A percentile compares a stretch with the other conserved stretches of the same genome.
Conservation (phyloP, 2,888 invertebrate species). For the Mactromeris polynyma region DNA sequence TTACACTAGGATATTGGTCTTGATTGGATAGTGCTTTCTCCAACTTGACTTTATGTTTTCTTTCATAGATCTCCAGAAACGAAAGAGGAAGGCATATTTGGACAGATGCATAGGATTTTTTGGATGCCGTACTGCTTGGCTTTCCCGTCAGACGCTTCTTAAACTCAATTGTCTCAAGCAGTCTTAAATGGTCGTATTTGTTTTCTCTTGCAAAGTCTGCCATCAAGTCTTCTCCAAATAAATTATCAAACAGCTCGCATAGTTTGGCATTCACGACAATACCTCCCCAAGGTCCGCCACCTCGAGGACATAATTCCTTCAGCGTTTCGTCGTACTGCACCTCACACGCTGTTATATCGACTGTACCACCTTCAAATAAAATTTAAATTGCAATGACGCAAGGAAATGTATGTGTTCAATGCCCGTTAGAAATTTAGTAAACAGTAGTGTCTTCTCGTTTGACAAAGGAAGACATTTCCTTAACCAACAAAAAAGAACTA, state of each 20-base stretch:
- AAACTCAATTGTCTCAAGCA: slow-evolving; percentile 40
- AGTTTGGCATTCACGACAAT: slow-evolving; percentile 33
- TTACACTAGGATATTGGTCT: not conserved
- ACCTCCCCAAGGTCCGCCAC: slow-evolving; percentile 59
- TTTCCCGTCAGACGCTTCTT: slow-evolving; percentile 39
- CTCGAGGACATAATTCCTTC: slow-evolving; percentile 45
- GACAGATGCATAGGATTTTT: not conserved
- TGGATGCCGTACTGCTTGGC: not conserved
- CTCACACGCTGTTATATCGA: slow-evolving; percentile 21
- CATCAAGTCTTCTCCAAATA: slow-evolving; percentile 46
- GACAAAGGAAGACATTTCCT: too few relatives aligned
- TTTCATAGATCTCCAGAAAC: not conserved
- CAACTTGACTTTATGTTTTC: not conserved
- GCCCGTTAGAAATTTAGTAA: too few relatives aligned
- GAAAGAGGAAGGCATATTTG: not conserved
- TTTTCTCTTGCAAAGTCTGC: slow-evolving; percentile 17
- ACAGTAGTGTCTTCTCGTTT: too few relatives aligned
- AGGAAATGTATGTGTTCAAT: too few relatives aligned
- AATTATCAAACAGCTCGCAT: slow-evolving; percentile 16
- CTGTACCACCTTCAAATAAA: slow-evolving; percentile 6
- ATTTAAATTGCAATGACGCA: not conserved
- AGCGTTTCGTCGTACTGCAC: slow-evolving; percentile 36
- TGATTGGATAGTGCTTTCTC: not conserved
- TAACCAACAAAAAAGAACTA: too few relatives aligned
- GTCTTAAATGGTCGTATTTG: slow-evolving; percentile 42